A percentile compares a stretch with the other conserved stretches of the same genome.
Evolutionary conservation across 2,113 vertebrate species (phyloP).

Genomic region (Cheirogaleus medius): DNA sequence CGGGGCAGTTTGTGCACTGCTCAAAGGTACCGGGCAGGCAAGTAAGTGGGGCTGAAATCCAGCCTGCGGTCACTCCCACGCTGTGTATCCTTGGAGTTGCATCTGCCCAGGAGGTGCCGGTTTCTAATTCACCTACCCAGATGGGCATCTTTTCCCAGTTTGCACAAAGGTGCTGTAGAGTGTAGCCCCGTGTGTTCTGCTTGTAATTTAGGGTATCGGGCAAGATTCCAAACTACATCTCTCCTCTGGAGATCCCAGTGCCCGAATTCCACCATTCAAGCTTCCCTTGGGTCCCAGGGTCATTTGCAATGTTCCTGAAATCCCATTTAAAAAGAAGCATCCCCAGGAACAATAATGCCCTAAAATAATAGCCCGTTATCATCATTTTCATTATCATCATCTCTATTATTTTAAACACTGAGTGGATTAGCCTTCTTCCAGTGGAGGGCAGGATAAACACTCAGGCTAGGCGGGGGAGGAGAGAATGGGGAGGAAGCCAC

Average conservation of each 20-base stretch:
- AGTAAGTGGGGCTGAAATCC: background rate
- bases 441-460: background rate
- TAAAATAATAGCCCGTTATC: constrained; percentile 21
- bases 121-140: background rate
- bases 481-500: rapidly evolving
- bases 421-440: background rate
- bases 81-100: background rate
- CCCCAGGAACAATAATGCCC: background rate
- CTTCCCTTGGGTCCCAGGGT: background rate
- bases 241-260: background rate
- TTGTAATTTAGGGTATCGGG: background rate
- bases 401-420: background rate
- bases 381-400: background rate
- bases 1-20: background rate
- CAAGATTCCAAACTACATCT: background rate
- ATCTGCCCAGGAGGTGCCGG: background rate
- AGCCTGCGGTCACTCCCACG: background rate
- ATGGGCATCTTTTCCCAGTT: background rate
- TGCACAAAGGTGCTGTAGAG: too few species aligned
- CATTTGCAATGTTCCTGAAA: background rate
- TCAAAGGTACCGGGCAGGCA: background rate
- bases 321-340: constrained; percentile 4
- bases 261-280: background rate
- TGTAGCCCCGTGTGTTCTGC: background rate
- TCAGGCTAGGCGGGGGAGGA: background rate